phyloP scores from a whole-genome alignment of 2,888 invertebrate species.

The Lasioglossum villosulum region DNA sequence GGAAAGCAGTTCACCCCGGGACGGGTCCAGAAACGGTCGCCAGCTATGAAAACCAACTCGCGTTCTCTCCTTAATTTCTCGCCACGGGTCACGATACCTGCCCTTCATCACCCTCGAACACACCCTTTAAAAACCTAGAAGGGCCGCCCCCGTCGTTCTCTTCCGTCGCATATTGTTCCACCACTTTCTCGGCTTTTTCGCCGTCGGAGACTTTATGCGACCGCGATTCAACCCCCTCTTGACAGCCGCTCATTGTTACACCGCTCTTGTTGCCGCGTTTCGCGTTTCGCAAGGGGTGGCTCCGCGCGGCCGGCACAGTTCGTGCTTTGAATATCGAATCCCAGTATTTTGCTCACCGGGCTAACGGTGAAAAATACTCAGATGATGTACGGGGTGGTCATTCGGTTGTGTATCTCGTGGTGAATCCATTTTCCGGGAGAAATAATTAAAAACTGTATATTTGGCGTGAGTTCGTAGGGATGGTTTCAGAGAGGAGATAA shows the following conservation, averaged over 20 bases:
- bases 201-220: constrained; percentile 31
- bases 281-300: not conserved
- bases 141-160: constrained; percentile 12
- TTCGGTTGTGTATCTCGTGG: not conserved
- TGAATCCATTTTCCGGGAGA: not conserved
- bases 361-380: not conserved
- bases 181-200: constrained; percentile 45
- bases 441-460: not conserved
- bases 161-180: constrained; percentile 47
- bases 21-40: not conserved
- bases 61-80: constrained; percentile 47
- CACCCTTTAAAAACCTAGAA: not conserved
- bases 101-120: constrained; percentile 34
- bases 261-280: constrained; percentile 33
- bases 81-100: constrained; percentile 23
- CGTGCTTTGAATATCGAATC: constrained; percentile 56
- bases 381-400: not conserved
- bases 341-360: not conserved
- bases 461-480: no score
- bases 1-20: not conserved
- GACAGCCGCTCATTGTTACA: constrained; percentile 40
- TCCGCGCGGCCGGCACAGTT: not conserved
- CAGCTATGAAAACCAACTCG: constrained; percentile 21
- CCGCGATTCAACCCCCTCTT: constrained; percentile 40
- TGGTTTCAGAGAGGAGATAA: not conserved